These are phyloP conservation scores for Loriculus beryllinus DNA, from an alignment of 2,797 vertebrate species.

Conservation along the genomic window DNA sequence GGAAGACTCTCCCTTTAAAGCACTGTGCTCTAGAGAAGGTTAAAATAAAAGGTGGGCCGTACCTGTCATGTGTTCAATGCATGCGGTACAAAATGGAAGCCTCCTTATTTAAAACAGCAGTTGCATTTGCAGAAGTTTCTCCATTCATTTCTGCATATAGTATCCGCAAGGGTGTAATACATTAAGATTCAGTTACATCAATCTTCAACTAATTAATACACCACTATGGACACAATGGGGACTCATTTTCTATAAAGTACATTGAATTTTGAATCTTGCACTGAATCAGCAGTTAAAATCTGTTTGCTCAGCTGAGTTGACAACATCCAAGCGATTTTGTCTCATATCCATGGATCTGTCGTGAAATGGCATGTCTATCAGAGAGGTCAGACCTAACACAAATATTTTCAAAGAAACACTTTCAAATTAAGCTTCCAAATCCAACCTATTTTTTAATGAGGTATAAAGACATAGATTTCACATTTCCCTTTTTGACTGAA, in stretches of 20 bases:
- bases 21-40: background rate
- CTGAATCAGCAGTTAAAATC: constrained; percentile 54
- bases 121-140: background rate
- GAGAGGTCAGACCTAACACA: background rate
- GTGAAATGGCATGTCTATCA: background rate
- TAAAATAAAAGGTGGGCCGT: background rate
- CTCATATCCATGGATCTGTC: background rate
- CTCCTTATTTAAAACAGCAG: background rate
- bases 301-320: background rate
- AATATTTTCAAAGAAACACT: background rate
- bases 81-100: background rate
- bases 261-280: constrained; percentile 66
- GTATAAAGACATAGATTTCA: background rate
- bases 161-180: background rate
- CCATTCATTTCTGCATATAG: background rate
- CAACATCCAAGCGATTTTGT: background rate
- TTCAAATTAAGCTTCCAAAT: background rate
- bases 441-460: background rate
- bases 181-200: background rate
- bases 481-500: background rate
- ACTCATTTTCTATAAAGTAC: background rate
- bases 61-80: background rate
- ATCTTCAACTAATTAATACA: background rate
- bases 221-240: background rate
- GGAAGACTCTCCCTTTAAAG: background rate